These are phyloP conservation scores for Danio rerio DNA, from an alignment of 2,113 vertebrate species.

Conservation along the genomic window GRCz12tu NC_133187.1:40087501-40088000, in stretches of 20 bases:
- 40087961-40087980: background rate
- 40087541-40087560: background rate
- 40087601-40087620: background rate
- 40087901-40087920: background rate
- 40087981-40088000: background rate
- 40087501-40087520: no score
- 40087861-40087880: no score
- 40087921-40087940: background rate
- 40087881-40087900: no score
- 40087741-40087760: no score
- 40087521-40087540: background rate
- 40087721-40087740: no score
- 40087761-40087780: no score
- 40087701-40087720: background rate
- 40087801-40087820: no score
- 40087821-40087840: no score
- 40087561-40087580: background rate
- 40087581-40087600: background rate
- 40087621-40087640: background rate
- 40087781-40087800: no score
- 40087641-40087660: background rate
- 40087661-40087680: background rate
- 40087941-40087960: background rate
- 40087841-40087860: no score
- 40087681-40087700: background rate